A percentile compares a stretch with the other conserved stretches of the same genome.
Evolutionary conservation across 2,888 invertebrate species (phyloP).

Genomic region (Hyposoter didymator): DNA sequence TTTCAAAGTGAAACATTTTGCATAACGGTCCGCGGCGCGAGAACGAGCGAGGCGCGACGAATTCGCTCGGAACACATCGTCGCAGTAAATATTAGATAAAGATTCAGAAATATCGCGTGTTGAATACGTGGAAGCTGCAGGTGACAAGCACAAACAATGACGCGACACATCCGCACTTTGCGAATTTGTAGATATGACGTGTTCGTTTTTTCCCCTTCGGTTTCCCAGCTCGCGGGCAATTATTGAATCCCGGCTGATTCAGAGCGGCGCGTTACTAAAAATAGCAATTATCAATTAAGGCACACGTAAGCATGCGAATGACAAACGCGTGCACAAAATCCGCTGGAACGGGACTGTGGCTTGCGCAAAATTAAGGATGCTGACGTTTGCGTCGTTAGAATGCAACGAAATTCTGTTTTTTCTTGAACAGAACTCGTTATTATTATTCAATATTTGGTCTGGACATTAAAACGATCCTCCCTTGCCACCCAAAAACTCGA

Average conservation of each 20-base stretch:
- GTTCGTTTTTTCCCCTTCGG: constrained; percentile 41
- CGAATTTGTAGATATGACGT: constrained; percentile 41
- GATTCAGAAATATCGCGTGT: neutral
- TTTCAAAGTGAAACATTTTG: neutral
- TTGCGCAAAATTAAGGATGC: neutral
- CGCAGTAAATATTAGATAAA: neutral
- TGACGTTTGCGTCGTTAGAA: too few relatives aligned
- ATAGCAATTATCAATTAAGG: constrained; percentile 71
- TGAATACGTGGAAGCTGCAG: constrained; percentile 13
- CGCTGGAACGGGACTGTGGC: constrained; percentile 51
- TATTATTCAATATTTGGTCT: too few relatives aligned
- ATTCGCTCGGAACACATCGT: neutral
- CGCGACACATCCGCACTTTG: constrained; percentile 46
- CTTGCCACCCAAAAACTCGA: too few relatives aligned
- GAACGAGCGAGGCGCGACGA: neutral
- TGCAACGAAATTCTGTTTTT: too few relatives aligned
- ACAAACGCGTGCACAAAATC: neutral
- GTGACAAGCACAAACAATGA: constrained; percentile 59
- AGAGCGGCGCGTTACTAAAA: constrained; percentile 64
- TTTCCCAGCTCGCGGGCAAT: constrained; percentile 57
- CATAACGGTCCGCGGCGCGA: neutral
- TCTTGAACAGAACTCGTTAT: too few relatives aligned
- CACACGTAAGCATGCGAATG: constrained; percentile 17
- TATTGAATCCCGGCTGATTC: constrained; percentile 40
- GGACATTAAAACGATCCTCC: too few relatives aligned